These are phyloP conservation scores for Aphaenogaster floridana DNA, from an alignment of 1,140 invertebrate genomes.

Conservation along the genomic window DNA sequence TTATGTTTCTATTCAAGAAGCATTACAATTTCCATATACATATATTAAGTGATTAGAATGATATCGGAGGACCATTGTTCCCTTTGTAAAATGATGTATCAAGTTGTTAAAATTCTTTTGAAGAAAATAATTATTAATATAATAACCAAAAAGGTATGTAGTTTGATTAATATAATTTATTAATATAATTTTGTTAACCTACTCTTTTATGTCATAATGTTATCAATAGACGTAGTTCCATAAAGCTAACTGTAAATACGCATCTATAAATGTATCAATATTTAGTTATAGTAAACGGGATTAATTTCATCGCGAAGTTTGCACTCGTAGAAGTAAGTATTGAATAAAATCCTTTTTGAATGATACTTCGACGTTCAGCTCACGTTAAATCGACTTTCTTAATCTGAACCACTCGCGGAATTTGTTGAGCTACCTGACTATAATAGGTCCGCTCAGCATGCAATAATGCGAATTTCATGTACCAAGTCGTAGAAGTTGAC, in stretches of 20 bases:
- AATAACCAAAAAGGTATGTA: too few species aligned
- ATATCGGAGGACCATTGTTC: neutral
- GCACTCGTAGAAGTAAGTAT: neutral
- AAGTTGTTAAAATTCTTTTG: neutral
- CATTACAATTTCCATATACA: neutral
- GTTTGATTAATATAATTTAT: too few species aligned
- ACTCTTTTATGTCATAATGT: neutral
- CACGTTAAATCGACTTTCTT: slow-evolving; percentile 29
- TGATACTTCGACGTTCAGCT: neutral
- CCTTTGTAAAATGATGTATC: neutral
- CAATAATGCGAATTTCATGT: slow-evolving; percentile 50
- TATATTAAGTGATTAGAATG: neutral
- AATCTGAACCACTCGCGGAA: slow-evolving; percentile 1
- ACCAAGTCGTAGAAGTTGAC: slow-evolving; percentile 14
- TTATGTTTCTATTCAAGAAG: neutral
- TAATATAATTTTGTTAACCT: neutral
- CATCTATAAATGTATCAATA: neutral
- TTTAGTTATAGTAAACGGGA: neutral
- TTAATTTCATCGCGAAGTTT: neutral
- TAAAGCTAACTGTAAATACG: neutral
- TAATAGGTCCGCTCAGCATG: slow-evolving; percentile 33
- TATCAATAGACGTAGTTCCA: too few species aligned
- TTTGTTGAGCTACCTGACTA: slow-evolving; percentile 21
- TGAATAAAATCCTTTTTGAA: slow-evolving; percentile 15
- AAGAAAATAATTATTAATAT: neutral